A percentile compares a stretch with the other conserved stretches of the same genome.
Conservation (phyloP, 2,888 invertebrate genomes). For the Siphonodentalium dalli region DNA sequence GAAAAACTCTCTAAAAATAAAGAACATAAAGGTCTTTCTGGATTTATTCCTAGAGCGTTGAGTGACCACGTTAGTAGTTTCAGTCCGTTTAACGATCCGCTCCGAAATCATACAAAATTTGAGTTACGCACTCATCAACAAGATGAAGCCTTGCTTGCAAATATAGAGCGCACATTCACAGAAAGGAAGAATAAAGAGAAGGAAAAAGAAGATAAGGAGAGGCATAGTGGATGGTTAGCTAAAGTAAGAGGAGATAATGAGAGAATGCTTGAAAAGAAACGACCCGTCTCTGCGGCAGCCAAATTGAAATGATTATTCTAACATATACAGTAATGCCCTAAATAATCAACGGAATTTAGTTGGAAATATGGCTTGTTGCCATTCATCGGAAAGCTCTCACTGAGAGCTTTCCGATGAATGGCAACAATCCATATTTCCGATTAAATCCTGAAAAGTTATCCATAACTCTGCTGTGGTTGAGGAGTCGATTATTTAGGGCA, state of each 20-base stretch:
- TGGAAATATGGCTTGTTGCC: too few species aligned
- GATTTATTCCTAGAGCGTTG: constrained; percentile 31
- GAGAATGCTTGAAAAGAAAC: too few species aligned
- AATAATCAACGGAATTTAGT: too few species aligned
- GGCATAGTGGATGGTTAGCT: constrained; percentile 48
- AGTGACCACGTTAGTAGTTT: constrained; percentile 34
- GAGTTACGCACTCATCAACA: constrained; percentile 57
- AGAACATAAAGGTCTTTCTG: constrained; percentile 34
- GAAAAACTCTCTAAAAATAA: constrained; percentile 40
- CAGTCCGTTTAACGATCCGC: constrained; percentile 54
- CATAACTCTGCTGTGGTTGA: too few species aligned
- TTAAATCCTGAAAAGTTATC: too few species aligned
- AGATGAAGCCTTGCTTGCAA: constrained; percentile 43
- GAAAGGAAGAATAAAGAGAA: constrained; percentile 36
- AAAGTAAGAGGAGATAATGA: constrained; percentile 39
- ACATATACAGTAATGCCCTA: too few species aligned
- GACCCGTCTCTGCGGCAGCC: too few species aligned
- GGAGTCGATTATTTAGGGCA: too few species aligned
- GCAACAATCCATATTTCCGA: too few species aligned
- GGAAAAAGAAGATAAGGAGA: constrained; percentile 42
- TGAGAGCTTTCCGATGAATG: too few species aligned
- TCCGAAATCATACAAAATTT: constrained; percentile 56
- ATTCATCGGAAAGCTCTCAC: too few species aligned
- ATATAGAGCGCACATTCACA: constrained; percentile 39
- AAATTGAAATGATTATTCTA: too few species aligned